These are phyloP conservation scores for Corythucha ciliata DNA, from an alignment of 2,888 invertebrate species.

Conservation along the genomic window DNA sequence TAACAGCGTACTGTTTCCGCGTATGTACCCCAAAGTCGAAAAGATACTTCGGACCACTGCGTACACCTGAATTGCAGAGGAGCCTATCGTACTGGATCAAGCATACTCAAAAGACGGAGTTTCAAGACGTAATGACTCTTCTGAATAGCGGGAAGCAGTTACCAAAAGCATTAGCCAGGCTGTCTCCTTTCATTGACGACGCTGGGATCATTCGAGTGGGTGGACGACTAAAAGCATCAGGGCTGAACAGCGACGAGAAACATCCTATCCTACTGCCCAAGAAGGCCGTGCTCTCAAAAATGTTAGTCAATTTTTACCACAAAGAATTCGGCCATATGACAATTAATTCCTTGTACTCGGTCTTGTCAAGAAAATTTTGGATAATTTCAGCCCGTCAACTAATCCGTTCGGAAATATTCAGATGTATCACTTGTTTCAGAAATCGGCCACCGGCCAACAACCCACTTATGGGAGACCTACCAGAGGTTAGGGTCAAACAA, in stretches of 20 bases:
- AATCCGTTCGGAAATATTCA: too few relatives aligned
- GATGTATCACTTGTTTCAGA: constrained; percentile 20
- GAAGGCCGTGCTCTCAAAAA: constrained; percentile 7
- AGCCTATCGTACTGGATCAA: neutral
- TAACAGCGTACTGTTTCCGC: too few relatives aligned
- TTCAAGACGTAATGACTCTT: too few relatives aligned
- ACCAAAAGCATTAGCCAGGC: neutral
- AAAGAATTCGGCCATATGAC: constrained; percentile 1
- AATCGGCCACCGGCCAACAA: constrained; percentile 1
- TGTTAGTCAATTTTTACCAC: constrained; percentile 23
- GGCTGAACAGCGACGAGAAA: neutral
- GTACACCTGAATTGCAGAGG: neutral
- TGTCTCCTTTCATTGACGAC: constrained; percentile 8
- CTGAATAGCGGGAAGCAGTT: too few relatives aligned
- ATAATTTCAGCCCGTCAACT: too few relatives aligned
- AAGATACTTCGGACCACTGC: neutral
- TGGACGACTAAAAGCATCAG: constrained; percentile 15
- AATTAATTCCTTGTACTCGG: neutral
- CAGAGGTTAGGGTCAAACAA: constrained; percentile 15
- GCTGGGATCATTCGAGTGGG: constrained; percentile 24
- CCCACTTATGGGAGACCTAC: constrained; percentile 24
- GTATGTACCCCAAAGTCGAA: neutral
- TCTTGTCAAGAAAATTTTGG: constrained; percentile 12
- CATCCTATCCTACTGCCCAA: constrained; percentile 20
- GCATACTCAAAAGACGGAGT: neutral